Evolutionary conservation across 2,113 vertebrate genomes (phyloP).

Genomic region (Synchiropus splendidus): DNA sequence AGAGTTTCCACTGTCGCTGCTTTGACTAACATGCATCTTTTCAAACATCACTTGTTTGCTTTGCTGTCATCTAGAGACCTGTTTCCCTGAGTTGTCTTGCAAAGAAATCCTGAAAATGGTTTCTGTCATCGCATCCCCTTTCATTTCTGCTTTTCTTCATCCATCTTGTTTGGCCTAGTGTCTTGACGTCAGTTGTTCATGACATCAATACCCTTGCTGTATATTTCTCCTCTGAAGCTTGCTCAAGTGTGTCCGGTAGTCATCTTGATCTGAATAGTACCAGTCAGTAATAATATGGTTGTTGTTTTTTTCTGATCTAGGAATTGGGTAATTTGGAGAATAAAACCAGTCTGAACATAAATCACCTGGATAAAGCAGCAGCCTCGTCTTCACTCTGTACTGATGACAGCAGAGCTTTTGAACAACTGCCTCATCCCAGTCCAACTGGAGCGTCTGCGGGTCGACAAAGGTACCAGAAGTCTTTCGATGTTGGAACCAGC

Average conservation of each 20-base stretch:
- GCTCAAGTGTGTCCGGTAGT: too few relatives aligned
- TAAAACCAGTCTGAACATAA: constrained; percentile 58
- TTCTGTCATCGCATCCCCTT: background rate
- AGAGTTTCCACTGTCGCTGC: constrained; percentile 28
- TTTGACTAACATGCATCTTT: constrained; percentile 37
- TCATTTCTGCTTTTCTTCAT: too few relatives aligned
- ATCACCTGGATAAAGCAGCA: constrained; percentile 57
- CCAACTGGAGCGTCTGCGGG: constrained; percentile 62
- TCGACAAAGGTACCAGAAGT: constrained; percentile 56
- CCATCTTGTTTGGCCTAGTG: too few relatives aligned
- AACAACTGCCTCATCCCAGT: constrained; percentile 25
- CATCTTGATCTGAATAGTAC: too few relatives aligned
- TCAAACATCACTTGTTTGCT: constrained; percentile 23
- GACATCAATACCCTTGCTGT: too few relatives aligned
- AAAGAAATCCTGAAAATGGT: constrained; percentile 1
- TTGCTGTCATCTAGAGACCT: constrained; percentile 11
- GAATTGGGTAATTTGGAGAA: constrained; percentile 73
- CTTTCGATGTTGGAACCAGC: constrained; percentile 19
- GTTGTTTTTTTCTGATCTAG: constrained; percentile 44
- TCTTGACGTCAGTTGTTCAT: too few relatives aligned
- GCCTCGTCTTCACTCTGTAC: constrained; percentile 53
- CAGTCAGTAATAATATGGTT: too few relatives aligned
- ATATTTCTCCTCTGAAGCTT: too few relatives aligned
- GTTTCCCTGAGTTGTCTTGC: constrained; percentile 1
- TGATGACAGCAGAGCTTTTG: constrained; percentile 15